Conservation (phyloP, 2,888 invertebrate species). For the Nomada goodeniana region DNA sequence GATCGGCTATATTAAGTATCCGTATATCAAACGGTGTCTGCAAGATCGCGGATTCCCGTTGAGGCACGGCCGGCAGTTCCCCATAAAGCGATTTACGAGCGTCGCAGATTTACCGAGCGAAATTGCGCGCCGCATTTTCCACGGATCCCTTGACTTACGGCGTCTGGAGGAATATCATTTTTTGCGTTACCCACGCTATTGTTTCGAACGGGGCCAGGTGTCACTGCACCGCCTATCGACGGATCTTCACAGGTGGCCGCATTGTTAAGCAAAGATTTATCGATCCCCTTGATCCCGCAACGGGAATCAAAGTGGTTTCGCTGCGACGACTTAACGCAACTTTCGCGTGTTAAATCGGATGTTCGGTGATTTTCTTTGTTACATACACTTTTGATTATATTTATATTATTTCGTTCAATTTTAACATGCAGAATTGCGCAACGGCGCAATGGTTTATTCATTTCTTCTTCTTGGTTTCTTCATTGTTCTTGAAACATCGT, state of each 20-base stretch:
- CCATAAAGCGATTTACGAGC: slow-evolving; percentile 76
- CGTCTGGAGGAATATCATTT: slow-evolving; percentile 67
- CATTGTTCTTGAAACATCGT: too few relatives aligned
- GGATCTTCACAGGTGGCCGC: slow-evolving; percentile 15
- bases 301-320: not conserved
- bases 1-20: slow-evolving; percentile 58
- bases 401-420: not conserved
- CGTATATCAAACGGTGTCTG: slow-evolving; percentile 53
- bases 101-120: slow-evolving; percentile 69
- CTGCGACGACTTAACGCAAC: slow-evolving; percentile 1
- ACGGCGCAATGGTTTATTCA: too few relatives aligned
- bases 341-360: not conserved
- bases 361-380: not conserved
- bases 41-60: slow-evolving; percentile 28
- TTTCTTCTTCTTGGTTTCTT: too few relatives aligned
- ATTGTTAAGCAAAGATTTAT: slow-evolving; percentile 45
- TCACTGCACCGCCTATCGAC: slow-evolving; percentile 17
- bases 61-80: slow-evolving; percentile 40
- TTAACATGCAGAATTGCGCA: too few relatives aligned
- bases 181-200: slow-evolving; percentile 51
- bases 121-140: slow-evolving; percentile 66
- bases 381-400: too few relatives aligned
- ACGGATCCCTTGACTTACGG: slow-evolving; percentile 65
- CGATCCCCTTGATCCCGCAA: slow-evolving; percentile 5
- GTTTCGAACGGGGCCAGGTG: slow-evolving; percentile 14